Evolutionary conservation across 2,797 vertebrate species (phyloP), one percentile per base, ranked within the genome.

Genomic region (Halcyon chelicuti): DNA sequence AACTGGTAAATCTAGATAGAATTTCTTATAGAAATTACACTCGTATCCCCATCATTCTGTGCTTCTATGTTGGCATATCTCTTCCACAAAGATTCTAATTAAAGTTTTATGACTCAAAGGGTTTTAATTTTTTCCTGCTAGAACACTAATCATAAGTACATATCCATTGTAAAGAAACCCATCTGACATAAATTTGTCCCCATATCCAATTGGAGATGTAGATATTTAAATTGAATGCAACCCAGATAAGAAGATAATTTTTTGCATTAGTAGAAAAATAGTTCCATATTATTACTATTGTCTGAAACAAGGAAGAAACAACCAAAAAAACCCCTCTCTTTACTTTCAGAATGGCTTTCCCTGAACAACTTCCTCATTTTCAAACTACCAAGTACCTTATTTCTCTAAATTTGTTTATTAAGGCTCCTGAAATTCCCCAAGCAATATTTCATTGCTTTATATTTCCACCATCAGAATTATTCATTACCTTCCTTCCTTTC

Each of bases 351-450:
- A 57, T 42, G 8, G 2, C 15, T 49, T 2, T 86, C 60, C 26
- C 14, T 39, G 22, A 88, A 42, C 5, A 33, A 35, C 55, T 83
- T 77, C 60, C 22, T 77, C 44, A 12, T 82, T 88, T 90, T 92
- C 39, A 71, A 77, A n/a, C 7, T 78, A 66, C 46, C 37, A 83
- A 89, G 22, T 46, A 54, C 51, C 90, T 86, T 63, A 35, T 80
- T 90, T 84, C 31, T 85, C 57, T 78, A 35, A 21, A 44, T 57
- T 33, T 93, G 29, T 89, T 96, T 93, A 91, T 93, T 88, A 87
- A 87, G 33, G 16, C 4, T 91, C 14, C 63, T 78, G 80, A 66
- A 10, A 55, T 62, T 79, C 54, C 42, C 52, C 46, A 86, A 88
- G 90, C 20, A 89, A 57, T 76, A 68, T 76, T 94, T 73, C 14